Percentiles rank a stretch among this genome's conserved stretches.
These are phyloP conservation scores for Pseudolaguvia tuberculata DNA, from an alignment of 2,113 vertebrate genomes.

Conservation along the genomic window DNA sequence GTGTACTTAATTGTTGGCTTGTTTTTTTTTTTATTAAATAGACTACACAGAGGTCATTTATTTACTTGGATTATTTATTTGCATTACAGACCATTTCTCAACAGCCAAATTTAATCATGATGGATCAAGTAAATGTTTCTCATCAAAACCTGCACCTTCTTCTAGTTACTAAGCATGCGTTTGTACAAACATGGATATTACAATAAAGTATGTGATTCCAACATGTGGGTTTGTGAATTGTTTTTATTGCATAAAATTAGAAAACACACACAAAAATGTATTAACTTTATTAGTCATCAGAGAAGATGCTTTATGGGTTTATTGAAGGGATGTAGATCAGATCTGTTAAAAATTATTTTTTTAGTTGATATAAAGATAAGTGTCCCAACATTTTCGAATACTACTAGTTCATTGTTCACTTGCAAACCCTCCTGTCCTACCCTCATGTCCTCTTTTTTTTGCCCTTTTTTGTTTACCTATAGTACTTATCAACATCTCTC, in stretches of 20 bases:
- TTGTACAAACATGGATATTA: constrained; percentile 58
- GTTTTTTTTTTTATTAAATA: constrained; percentile 33
- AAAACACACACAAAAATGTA: constrained; percentile 14
- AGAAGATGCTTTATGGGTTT: too few species aligned
- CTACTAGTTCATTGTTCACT: not conserved
- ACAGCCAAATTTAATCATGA: constrained; percentile 6
- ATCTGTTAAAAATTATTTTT: too few species aligned
- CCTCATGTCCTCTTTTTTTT: not conserved
- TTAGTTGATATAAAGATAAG: too few species aligned
- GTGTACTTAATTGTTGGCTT: not conserved
- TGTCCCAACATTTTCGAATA: too few species aligned
- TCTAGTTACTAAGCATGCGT: constrained; percentile 70
- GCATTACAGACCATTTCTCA: not conserved
- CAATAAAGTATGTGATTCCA: constrained; percentile 51
- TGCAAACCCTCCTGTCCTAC: not conserved
- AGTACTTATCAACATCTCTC: not conserved
- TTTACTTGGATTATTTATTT: constrained; percentile 30
- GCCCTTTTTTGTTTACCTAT: constrained; percentile 1
- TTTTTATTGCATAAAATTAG: constrained; percentile 47
- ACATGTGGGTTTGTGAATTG: constrained; percentile 38
- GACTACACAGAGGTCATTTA: constrained; percentile 36
- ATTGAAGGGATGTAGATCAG: too few species aligned
- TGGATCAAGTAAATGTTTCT: constrained; percentile 27
- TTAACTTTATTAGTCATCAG: not conserved
- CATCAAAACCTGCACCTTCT: constrained; percentile 36